Conservation (phyloP, 2,797 vertebrate species). For the Rhinella marina region DNA sequence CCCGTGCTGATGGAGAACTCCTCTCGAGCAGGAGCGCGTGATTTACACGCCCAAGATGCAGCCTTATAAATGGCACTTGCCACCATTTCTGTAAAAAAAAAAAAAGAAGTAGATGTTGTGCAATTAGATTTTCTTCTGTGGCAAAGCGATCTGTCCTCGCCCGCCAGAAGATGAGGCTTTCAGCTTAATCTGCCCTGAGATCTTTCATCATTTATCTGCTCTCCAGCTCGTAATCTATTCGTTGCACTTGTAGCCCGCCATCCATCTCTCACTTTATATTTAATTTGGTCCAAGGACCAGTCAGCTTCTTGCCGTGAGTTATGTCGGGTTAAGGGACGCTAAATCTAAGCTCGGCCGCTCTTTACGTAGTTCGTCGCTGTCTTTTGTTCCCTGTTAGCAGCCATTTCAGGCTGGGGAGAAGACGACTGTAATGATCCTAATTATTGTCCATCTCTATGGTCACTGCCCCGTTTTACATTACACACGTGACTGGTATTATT, state of each 20-base stretch:
- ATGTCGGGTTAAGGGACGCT: not conserved
- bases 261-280: not conserved
- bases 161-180: conserved; percentile 10
- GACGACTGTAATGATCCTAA: no score
- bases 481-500: no score
- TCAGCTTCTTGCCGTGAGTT: not conserved
- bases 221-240: conserved; percentile 29
- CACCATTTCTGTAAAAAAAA: not conserved
- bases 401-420: no score
- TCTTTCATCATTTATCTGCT: conserved; percentile 23
- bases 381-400: not conserved
- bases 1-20: not conserved
- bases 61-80: conserved; percentile 22
- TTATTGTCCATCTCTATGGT: no score
- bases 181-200: conserved; percentile 27
- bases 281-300: not conserved
- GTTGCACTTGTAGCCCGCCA: not conserved
- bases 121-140: not conserved
- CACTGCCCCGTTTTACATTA: no score
- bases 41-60: conserved; percentile 6
- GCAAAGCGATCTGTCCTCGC: conserved; percentile 9
- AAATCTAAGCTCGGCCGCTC: not conserved
- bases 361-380: not conserved
- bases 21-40: not conserved
- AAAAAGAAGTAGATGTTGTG: conserved; percentile 17